Base-by-base conservation (phyloP, 2,113 vertebrate species). In the Turdus rufiventris region DNA sequence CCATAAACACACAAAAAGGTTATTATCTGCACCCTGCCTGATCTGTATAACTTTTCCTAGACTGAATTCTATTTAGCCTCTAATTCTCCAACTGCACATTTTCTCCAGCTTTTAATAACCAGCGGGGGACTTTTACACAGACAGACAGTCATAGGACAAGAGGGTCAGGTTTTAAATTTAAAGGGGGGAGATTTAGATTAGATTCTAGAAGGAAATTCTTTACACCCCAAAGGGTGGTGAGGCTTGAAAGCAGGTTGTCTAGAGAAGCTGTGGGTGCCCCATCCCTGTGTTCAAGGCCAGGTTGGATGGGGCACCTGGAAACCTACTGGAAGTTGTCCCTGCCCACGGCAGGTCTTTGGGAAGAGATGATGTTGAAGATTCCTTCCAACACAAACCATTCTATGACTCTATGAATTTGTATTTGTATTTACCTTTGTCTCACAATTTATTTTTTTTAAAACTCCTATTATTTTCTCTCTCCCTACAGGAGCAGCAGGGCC, bases 261-360 rank as follows among this genome's bases (percentile, higher is more conserved):
- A 68, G 62, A 51, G 45, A 36, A 43, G 14, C 21, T 45, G 26
- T 28, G 21, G 26, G 3, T 28, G 26, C 5, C 33, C 72, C 18
- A 36, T 26, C 21, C 54, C 26, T 23, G 9, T 19, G 14, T 23
- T 38, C 54, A 60, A 15, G 26, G 33, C 38, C 26, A 36, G 26
- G 33, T 5, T 36, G 54, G 18, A 67, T 6, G 14, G 25, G 36
- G 14, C 21, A 33, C 21, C 43, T 33, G 67, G 62, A 33, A 53
- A 33, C 26, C 38, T 28, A 21, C 7, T 33, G 36, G 33, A 60
- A 53, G 28, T 2, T 33, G 45, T 33, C 11, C 26, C 26, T 51
- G 33, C 8, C 45, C 38, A 18, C 1, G 6, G 38, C 25, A 21
- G 23, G 18, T 25, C 1, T 0, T n/a, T 45, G 19, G 12, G 23